phyloP scores from a whole-genome alignment of 2,797 vertebrate genomes.

The Megalops cyprinoides region DNA sequence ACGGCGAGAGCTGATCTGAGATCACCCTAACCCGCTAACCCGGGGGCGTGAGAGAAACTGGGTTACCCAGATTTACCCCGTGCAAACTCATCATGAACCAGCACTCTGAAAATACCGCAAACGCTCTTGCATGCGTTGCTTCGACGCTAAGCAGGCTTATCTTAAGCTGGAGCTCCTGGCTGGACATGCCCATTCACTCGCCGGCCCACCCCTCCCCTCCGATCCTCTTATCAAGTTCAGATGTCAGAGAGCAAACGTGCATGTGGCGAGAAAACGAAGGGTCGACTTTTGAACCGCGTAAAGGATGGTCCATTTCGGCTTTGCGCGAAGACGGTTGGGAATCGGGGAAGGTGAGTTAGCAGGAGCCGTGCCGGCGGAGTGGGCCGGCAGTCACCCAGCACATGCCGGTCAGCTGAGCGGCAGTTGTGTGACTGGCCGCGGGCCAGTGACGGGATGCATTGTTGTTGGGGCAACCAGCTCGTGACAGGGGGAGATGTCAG shows the following conservation, averaged over 20 bases:
- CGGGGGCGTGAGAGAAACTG: not conserved
- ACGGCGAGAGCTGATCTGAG: not conserved
- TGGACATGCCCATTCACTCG: conserved; percentile 12
- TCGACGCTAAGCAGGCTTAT: conserved; percentile 10
- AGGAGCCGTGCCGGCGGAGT: not conserved
- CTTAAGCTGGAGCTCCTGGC: not conserved
- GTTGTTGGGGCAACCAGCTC: conserved; percentile 53
- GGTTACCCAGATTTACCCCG: not conserved
- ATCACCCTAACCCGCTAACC: conserved; percentile 14
- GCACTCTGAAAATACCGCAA: conserved; percentile 1
- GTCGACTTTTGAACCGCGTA: not conserved
- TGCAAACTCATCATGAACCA: conserved; percentile 1
- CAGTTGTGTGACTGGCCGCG: conserved; percentile 60
- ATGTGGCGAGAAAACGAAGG: not conserved
- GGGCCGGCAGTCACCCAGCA: conserved; percentile 39
- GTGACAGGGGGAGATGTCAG: not conserved
- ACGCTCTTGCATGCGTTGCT: conserved; percentile 5
- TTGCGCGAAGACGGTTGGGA: not conserved
- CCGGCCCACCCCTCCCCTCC: not conserved
- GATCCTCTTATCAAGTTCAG: conserved; percentile 15
- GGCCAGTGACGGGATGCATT: conserved; percentile 56
- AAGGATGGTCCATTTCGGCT: not conserved
- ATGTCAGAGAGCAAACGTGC: not conserved
- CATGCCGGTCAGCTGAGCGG: conserved; percentile 57
- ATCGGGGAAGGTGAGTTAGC: not conserved